Evolutionary conservation across 2,888 invertebrate genomes (phyloP).

Genomic region (Odontomyia ornata): DNA sequence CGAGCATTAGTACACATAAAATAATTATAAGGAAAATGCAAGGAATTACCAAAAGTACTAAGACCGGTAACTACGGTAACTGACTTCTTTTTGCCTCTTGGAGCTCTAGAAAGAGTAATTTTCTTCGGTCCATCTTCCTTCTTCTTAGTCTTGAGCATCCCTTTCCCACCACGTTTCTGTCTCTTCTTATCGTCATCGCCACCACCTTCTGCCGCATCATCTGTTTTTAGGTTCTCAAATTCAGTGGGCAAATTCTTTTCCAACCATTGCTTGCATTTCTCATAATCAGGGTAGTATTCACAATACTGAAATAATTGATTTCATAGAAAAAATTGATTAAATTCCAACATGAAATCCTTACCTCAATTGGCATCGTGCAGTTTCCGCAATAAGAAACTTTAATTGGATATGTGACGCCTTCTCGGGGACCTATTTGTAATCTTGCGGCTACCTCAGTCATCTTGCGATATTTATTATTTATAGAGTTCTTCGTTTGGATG

Average conservation of each 20-base stretch:
- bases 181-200: slow-evolving; percentile 93
- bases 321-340: not conserved
- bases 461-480: too few species aligned
- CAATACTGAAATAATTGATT: slow-evolving; percentile 76
- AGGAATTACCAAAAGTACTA: slow-evolving; percentile 83
- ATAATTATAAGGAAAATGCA: not conserved
- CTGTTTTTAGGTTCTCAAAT: slow-evolving; percentile 83
- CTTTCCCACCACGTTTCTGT: slow-evolving; percentile 97
- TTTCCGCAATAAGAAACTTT: slow-evolving; percentile 91
- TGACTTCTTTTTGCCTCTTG: slow-evolving; percentile 97
- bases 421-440: slow-evolving; percentile 72
- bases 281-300: slow-evolving; percentile 97
- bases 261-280: slow-evolving; percentile 96
- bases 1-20: not conserved
- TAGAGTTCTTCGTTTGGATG: too few species aligned
- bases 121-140: slow-evolving; percentile 89
- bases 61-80: slow-evolving; percentile 97
- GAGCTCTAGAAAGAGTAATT: slow-evolving; percentile 86
- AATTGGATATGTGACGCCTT: slow-evolving; percentile 82
- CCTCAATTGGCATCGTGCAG: slow-evolving; percentile 93
- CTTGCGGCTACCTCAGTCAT: slow-evolving; percentile 70
- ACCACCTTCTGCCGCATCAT: slow-evolving; percentile 71
- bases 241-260: slow-evolving; percentile 93
- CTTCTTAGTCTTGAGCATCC: slow-evolving; percentile 93
- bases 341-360: slow-evolving; percentile 58